A percentile compares a stretch with the other conserved stretches of the same genome.
These are phyloP conservation scores for Sitophilus oryzae DNA, from an alignment of 1,140 invertebrate genomes.

Conservation along the genomic window DNA sequence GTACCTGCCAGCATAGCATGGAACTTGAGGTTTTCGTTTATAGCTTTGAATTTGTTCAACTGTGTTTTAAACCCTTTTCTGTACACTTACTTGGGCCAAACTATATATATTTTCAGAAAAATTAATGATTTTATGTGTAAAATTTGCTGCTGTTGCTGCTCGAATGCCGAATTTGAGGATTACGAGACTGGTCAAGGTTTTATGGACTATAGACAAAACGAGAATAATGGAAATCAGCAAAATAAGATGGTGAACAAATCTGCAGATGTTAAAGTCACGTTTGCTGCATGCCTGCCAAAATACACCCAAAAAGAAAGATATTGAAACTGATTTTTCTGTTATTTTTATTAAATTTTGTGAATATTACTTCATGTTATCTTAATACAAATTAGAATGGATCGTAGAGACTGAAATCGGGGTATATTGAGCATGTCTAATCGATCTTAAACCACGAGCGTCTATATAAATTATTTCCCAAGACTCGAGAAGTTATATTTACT, in stretches of 20 bases:
- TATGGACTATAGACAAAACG: constrained; percentile 7
- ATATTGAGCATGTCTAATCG: too few relatives aligned
- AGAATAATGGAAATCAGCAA: not conserved
- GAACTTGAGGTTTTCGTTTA: constrained; percentile 47
- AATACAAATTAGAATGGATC: too few relatives aligned
- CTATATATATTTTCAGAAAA: constrained; percentile 35
- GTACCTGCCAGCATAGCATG: constrained; percentile 33
- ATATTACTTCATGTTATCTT: too few relatives aligned
- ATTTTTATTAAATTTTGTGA: too few relatives aligned
- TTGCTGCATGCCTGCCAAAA: constrained; percentile 2
- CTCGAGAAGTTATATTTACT: too few relatives aligned
- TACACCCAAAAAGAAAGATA: constrained; percentile 1
- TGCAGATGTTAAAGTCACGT: constrained; percentile 1
- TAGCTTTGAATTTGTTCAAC: constrained; percentile 47
- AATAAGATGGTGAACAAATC: not conserved
- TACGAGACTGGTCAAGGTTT: constrained; percentile 32
- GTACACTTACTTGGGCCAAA: constrained; percentile 51
- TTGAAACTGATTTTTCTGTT: not conserved
- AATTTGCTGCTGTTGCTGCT: constrained; percentile 38
- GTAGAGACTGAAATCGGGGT: too few relatives aligned
- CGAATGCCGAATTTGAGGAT: constrained; percentile 37
- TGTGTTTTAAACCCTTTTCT: constrained; percentile 52
- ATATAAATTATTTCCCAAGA: too few relatives aligned
- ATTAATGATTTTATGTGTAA: constrained; percentile 29
- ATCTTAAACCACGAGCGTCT: too few relatives aligned